These are phyloP conservation scores for Synanthedon myopaeformis DNA, from an alignment of 2,888 invertebrate species.

Conservation along the genomic window DNA sequence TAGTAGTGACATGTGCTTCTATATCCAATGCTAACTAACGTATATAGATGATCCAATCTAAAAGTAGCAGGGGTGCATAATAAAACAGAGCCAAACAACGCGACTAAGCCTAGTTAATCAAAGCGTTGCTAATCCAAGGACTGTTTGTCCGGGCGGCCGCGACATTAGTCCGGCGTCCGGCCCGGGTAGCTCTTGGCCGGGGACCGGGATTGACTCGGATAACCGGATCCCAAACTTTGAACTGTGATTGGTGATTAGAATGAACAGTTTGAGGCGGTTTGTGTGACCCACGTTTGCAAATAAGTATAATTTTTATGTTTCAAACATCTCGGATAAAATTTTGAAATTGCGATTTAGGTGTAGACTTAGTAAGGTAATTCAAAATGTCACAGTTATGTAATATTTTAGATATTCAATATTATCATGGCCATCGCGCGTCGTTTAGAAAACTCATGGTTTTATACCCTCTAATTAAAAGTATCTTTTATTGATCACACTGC, in stretches of 20 bases:
- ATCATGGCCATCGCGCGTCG: no score
- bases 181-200: background rate
- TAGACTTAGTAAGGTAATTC: no score
- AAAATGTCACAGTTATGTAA: no score
- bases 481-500: no score
- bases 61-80: constrained; percentile 53
- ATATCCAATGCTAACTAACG: background rate
- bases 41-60: constrained; percentile 1
- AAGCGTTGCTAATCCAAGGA: constrained; percentile 7
- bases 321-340: no score
- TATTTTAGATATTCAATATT: no score
- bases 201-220: background rate
- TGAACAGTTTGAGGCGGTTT: background rate
- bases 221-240: constrained; percentile 5
- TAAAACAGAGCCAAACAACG: constrained; percentile 37
- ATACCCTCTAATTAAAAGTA: no score
- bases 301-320: no score
- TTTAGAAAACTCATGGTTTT: no score
- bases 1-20: no score
- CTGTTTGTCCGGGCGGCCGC: constrained; percentile 8
- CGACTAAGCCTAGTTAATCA: constrained; percentile 36
- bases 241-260: constrained; percentile 6
- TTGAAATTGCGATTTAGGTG: no score
- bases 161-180: constrained; percentile 8
- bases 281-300: no score